Evolutionary conservation across 1,140 invertebrate species (phyloP), one percentile per base, ranked within the genome.

Genomic region (Eriocheir sinensis): DNA sequence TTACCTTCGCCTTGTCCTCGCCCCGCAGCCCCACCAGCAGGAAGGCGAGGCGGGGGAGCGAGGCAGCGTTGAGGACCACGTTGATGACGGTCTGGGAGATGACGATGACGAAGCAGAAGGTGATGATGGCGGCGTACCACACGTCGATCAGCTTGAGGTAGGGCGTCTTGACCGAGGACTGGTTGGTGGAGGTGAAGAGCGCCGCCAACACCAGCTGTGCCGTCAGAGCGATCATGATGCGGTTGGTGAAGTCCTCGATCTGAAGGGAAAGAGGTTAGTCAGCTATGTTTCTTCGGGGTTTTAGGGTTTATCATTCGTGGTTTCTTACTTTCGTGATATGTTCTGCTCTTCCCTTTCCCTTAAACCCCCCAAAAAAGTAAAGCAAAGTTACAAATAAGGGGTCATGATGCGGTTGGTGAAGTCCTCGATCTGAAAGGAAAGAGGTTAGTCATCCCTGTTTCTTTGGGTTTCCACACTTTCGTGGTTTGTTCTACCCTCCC

Each of bases 61-160:
- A 44, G 36, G 40, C 1, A 12, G 72, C 41, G 89, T 94, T 36
- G n/a, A 94, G 53, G 12, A 94, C 36, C 15, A 94, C 89, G 32
- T 94, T 92, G 44, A 94, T 38, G 36, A 92, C 21, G 0, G 93
- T 93, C 81, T 95, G 95, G 12, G 83, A 41, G 38, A 95, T 93
- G 95, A 93, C 89, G 92, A 94, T 91, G 40, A 90, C 83, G 95
- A 95, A 95, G 92, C 92, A 93, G 88, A 91, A 93, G 32, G 95
- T 95, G 91, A 95, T 94, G 92, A 95, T 80, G 72, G 93, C 72
- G 32, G 92, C 95, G 53, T 93, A 95, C 95, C 95, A 95, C 80
- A 95, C 95, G 80, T 95, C 95, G 38, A 95, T 90, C n/a, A 95
- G 92, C 81, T 95, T 95, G 79, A 95, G 90, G 89, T 95, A 95